Conservation (phyloP, 2,113 vertebrate species). For the Cacatua alba region DNA sequence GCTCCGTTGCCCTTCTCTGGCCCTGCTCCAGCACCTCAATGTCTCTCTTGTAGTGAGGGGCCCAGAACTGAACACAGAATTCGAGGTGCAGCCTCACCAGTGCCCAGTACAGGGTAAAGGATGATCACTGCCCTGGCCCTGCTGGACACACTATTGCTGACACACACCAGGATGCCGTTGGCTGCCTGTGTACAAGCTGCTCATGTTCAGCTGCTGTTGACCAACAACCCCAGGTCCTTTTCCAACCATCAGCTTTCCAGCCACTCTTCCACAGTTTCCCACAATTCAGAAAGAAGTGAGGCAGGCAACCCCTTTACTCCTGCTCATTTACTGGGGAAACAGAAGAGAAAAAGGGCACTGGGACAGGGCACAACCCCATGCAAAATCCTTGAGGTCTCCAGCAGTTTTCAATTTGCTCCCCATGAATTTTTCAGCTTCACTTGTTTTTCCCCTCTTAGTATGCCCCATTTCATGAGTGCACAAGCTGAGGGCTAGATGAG, state of each 20-base stretch:
- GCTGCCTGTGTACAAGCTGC: rapidly evolving
- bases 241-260: neutral
- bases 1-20: rapidly evolving
- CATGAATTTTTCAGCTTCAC: neutral
- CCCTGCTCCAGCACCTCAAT: rapidly evolving
- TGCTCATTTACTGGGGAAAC: neutral
- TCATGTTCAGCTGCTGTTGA: rapidly evolving
- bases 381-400: neutral
- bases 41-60: rapidly evolving
- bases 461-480: neutral
- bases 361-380: neutral
- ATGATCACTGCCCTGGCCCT: rapidly evolving
- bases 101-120: rapidly evolving
- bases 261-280: neutral
- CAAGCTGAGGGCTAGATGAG: neutral
- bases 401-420: neutral
- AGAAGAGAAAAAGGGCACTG: neutral
- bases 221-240: neutral
- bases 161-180: rapidly evolving
- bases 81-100: rapidly evolving
- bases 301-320: neutral
- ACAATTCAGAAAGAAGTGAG: neutral
- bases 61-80: neutral
- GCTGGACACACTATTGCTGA: neutral
- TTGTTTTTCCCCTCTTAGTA: neutral